Percentiles rank a stretch among this genome's conserved stretches.
Conservation (phyloP, 30 jellyfish, hydroid and myxozoan genomes). For the Aurelia aurita region DNA sequence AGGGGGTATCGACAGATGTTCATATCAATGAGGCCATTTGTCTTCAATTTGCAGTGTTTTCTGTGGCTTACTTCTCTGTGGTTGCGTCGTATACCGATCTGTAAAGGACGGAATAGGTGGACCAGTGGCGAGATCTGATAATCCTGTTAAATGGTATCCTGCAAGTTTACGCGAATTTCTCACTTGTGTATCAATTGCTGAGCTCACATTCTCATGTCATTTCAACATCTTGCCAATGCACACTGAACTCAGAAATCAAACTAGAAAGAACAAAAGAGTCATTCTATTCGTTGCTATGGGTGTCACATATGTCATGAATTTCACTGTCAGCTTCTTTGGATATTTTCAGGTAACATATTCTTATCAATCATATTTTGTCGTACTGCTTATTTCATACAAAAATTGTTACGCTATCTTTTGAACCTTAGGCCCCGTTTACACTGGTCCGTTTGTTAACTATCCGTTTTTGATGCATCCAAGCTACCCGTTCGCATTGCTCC, state of each 20-base stretch:
- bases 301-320: conserved; percentile 75
- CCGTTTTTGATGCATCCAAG: too few relatives aligned
- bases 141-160: conserved; percentile 92
- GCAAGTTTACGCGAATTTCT: conserved; percentile 66
- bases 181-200: conserved; percentile 88
- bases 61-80: conserved; percentile 87
- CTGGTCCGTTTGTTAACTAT: too few relatives aligned
- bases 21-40: not conserved
- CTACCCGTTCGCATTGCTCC: too few relatives aligned
- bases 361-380: too few relatives aligned
- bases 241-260: conserved; percentile 89
- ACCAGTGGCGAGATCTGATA: conserved; percentile 42
- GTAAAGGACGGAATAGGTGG: conserved; percentile 79
- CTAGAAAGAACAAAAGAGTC: conserved; percentile 84
- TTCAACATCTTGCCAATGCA: conserved; percentile 96
- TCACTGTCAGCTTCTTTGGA: conserved; percentile 89
- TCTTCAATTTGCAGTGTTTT: conserved; percentile 69
- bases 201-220: conserved; percentile 92
- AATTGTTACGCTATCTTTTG: too few relatives aligned
- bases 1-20: too few relatives aligned
- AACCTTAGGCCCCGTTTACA: too few relatives aligned
- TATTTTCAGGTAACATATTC: conserved; percentile 80
- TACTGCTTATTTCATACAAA: too few relatives aligned
- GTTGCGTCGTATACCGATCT: conserved; percentile 90
- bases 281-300: conserved; percentile 92